Evolutionary conservation across 2,113 vertebrate species (phyloP).

Genomic region (Alethe diademata): DNA sequence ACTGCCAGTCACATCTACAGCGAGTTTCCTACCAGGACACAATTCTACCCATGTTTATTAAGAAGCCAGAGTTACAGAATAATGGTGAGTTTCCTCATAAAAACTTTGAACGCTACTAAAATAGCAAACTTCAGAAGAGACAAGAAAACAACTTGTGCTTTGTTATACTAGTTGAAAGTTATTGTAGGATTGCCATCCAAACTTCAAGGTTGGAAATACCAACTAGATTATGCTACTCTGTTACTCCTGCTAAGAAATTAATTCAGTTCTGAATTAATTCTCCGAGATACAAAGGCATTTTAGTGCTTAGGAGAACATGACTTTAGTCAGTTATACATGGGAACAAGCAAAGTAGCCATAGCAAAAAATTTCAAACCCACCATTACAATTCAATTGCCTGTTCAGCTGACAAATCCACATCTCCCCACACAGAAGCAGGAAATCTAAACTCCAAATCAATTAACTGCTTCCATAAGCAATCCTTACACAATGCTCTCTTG

Average conservation of each 20-base stretch:
- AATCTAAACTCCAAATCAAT: background rate
- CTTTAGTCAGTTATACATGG: background rate
- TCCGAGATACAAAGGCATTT: background rate
- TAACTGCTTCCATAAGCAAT: background rate
- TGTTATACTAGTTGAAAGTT: background rate
- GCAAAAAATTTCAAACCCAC: background rate
- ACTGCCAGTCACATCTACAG: background rate
- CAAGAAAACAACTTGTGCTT: background rate
- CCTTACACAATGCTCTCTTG: background rate
- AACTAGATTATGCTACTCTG: background rate
- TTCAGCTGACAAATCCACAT: background rate
- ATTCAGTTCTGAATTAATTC: background rate
- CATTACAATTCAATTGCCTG: background rate
- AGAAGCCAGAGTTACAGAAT: background rate
- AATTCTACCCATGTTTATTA: background rate
- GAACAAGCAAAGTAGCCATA: background rate
- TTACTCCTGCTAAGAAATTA: background rate
- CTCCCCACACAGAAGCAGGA: background rate
- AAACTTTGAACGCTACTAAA: background rate
- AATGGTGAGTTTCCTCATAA: background rate
- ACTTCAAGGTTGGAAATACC: background rate
- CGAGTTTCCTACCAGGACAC: rapidly evolving
- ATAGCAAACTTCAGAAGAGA: background rate
- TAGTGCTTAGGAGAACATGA: rapidly evolving
- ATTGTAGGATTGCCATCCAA: background rate